phyloP scores from a whole-genome alignment of 2,888 invertebrate genomes.

The Melangyna quadrimaculata region DNA sequence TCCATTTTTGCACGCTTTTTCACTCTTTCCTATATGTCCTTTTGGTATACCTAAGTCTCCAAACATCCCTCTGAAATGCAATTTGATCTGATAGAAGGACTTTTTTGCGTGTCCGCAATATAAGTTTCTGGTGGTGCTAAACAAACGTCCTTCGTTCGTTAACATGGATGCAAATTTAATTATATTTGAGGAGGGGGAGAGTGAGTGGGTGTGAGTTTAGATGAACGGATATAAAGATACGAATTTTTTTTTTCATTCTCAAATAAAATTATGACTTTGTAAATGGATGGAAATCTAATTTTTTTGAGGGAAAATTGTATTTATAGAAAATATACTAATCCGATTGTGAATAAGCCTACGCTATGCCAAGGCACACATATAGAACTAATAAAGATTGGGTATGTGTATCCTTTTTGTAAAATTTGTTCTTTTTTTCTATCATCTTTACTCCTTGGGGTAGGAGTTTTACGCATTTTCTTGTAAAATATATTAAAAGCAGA shows the following conservation, averaged over 20 bases:
- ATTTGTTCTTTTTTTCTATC: neutral
- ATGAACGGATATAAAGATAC: neutral
- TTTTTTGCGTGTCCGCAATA: neutral
- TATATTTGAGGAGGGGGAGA: neutral
- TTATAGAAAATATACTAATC: constrained; percentile 4
- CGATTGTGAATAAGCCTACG: neutral
- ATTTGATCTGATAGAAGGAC: constrained; percentile 34
- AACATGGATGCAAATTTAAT: neutral
- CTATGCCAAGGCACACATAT: neutral
- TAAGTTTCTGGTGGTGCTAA: neutral
- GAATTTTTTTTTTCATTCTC: neutral
- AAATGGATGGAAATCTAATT: neutral
- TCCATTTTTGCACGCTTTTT: neutral
- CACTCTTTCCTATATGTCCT: neutral
- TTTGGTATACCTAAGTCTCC: neutral
- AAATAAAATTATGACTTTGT: constrained; percentile 9
- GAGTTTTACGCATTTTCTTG: neutral
- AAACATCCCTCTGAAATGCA: neutral
- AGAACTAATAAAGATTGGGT: neutral
- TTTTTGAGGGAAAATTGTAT: neutral
- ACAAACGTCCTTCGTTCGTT: constrained; percentile 15
- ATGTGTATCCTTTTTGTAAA: neutral
- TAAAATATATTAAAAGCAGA: neutral
- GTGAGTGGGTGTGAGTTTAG: neutral
- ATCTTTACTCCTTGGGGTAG: neutral